Base-by-base conservation (phyloP, 2,797 vertebrate genomes). In the Bradypus variegatus region DNA sequence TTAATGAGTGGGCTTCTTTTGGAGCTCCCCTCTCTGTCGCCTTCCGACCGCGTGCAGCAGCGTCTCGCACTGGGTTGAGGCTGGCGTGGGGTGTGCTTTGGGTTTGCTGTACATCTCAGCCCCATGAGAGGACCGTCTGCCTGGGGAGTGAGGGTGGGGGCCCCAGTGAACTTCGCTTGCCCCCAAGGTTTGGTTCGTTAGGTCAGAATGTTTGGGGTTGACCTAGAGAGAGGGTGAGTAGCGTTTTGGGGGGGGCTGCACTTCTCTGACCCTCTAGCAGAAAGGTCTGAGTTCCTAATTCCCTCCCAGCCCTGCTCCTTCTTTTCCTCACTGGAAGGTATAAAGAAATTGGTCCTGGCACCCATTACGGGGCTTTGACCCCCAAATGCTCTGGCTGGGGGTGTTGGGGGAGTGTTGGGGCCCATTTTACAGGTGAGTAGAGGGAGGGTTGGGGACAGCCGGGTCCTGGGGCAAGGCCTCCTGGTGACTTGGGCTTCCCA, bases 1-100 rank as follows among this genome's bases (percentile, higher is more conserved):
- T 58, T 16, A 29, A 29, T 3, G 50, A 38, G 83, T 21, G 73
- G 6, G 21, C 82, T 89, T 53, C 48, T 65, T 50, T 53, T 27
- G 6, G 2, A 23, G 58, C 21, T 8, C 21, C 18, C 21, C 58
- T 58, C 18, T n/a, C 9, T 0, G 2, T 0, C 8, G 9, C 7
- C 27, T 2, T 11, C 11, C 33, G 23, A 10, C 7, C 16, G 0
- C 7, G 36, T 23, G 81, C 33, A 12, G 41, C 55, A 38, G 65
- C 41, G 50, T 69, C 14, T 16, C 5, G 0, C 0, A 0, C 2
- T 50, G 53, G 58, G 45, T 38, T 36, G 21, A 27, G 8, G 62
- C 79, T 58, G 83, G 27, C 16, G 53, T 90, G 36, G 27, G 11
- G 2, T 69, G 8, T 4, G 36, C 77, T 64, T 50, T 27, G 70